phyloP scores from a whole-genome alignment of 2,888 invertebrate species.

The Tupiocoris notatus region DNA sequence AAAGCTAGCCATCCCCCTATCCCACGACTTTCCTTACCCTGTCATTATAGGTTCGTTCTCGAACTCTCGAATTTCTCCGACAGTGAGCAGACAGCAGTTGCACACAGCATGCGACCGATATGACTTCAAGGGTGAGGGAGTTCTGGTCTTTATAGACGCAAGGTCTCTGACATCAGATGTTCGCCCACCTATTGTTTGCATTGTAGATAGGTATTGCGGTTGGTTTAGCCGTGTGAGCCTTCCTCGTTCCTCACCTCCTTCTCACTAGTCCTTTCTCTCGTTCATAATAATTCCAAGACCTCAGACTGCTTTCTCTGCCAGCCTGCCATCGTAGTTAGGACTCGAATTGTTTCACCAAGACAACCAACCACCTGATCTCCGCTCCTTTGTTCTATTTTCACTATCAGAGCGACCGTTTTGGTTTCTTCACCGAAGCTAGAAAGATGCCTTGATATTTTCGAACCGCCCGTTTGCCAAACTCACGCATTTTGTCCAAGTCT shows the following conservation, averaged over 20 bases:
- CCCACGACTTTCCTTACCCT: no score
- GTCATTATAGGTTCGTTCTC: no score
- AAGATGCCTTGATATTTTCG: no score
- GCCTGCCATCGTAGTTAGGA: neutral
- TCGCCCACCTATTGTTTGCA: conserved; percentile 37
- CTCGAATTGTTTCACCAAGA: neutral
- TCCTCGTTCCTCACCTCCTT: neutral
- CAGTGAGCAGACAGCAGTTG: neutral
- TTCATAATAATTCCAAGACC: neutral
- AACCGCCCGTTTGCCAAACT: no score
- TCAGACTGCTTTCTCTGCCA: neutral
- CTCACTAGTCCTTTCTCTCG: neutral
- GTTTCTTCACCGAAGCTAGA: no score
- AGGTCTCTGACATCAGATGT: conserved; percentile 37
- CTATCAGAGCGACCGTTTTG: no score
- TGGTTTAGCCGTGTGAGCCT: neutral
- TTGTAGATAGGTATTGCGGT: conserved; percentile 6
- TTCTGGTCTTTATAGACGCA: neutral
- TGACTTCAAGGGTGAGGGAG: neutral
- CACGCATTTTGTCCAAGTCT: no score
- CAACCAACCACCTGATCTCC: neutral
- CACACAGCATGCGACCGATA: neutral
- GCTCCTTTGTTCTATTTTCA: neutral
- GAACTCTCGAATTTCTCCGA: neutral
- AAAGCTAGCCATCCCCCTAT: neutral